Base-by-base conservation (phyloP, 2,888 invertebrate species). In the Helicoverpa assulta region DNA sequence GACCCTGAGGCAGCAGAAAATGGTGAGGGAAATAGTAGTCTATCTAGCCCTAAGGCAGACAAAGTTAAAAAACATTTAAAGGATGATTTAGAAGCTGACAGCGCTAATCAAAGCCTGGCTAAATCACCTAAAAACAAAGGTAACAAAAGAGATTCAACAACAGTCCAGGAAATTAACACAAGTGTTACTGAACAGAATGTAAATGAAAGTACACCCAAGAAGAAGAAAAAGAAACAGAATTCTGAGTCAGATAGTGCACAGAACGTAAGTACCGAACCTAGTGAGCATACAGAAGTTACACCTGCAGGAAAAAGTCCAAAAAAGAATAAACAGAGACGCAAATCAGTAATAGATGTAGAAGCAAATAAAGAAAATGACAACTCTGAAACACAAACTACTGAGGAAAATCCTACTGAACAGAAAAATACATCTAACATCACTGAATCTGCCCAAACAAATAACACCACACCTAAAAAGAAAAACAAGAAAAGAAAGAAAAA, bases 61-160 rank as follows among this genome's bases (percentile, higher is more conserved):
- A 95, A 95, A 84, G 95, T 93, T 1, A 95, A 94, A 78, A 95
- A 95, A 77, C 93, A 93, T 62, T 81, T 95, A 10, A 88, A 91
- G 82, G 87, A 89, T 0, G 90, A 94, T 7, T 83, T 95, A 73
- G 92, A 93, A 47, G 85, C 77, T 5, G 80, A 85, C 21, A 70
- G 52, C 21, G 73, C 52, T 18, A 76, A 76, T 40, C 77, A 73
- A 61, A 88, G 75, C 63, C 8, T 21, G 63, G 59, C 68, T 63
- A 82, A 78, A 79, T 76, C 80, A 26, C 72, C 78, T 61, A 78
- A 70, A 67, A 80, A 65, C 53, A 83, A 81, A 68, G 67, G 59
- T 21, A 68, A 74, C 18, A 81, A 83, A 53, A 65, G 66, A 53
- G 77, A 74, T 43, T 60, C 73, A 5, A 53, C 63, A 63, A 53